A percentile compares a stretch with the other conserved stretches of the same genome.
Conservation (phyloP, 1,140 invertebrate genomes). For the Drepana arcuata region DNA sequence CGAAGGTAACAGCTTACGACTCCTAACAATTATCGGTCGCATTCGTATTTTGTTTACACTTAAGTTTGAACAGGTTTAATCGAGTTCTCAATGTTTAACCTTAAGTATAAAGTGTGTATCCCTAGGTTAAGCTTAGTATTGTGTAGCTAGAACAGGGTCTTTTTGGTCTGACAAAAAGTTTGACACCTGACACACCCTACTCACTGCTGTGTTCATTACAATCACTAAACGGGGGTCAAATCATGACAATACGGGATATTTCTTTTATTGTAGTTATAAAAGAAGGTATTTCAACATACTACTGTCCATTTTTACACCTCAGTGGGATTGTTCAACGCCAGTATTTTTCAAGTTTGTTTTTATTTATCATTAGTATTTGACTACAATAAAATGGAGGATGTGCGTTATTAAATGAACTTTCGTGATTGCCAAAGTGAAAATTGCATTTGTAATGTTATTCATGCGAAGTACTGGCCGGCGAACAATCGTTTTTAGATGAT, state of each 20-base stretch:
- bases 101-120: slow-evolving; percentile 8
- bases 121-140: slow-evolving; percentile 29
- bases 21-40: too few relatives aligned
- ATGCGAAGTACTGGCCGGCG: slow-evolving; percentile 38
- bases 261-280: slow-evolving; percentile 55
- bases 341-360: not conserved
- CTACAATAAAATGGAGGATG: slow-evolving; percentile 27
- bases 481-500: slow-evolving; percentile 33
- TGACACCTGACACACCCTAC: slow-evolving; percentile 39
- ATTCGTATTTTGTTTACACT: too few relatives aligned
- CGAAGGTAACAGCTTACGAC: too few relatives aligned
- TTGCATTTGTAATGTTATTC: slow-evolving; percentile 56
- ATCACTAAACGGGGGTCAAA: slow-evolving; percentile 25
- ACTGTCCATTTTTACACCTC: slow-evolving; percentile 17
- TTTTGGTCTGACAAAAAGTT: slow-evolving; percentile 48
- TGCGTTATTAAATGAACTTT: slow-evolving; percentile 21
- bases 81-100: not conserved
- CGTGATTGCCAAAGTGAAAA: slow-evolving; percentile 57
- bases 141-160: slow-evolving; percentile 49
- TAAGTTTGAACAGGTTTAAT: too few relatives aligned
- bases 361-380: slow-evolving; percentile 20
- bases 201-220: slow-evolving; percentile 36
- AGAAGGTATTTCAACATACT: slow-evolving; percentile 35
- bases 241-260: slow-evolving; percentile 32
- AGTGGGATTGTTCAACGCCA: slow-evolving; percentile 7